Conservation (phyloP, 2,113 vertebrate genomes). For the Callionymus lyra region DNA sequence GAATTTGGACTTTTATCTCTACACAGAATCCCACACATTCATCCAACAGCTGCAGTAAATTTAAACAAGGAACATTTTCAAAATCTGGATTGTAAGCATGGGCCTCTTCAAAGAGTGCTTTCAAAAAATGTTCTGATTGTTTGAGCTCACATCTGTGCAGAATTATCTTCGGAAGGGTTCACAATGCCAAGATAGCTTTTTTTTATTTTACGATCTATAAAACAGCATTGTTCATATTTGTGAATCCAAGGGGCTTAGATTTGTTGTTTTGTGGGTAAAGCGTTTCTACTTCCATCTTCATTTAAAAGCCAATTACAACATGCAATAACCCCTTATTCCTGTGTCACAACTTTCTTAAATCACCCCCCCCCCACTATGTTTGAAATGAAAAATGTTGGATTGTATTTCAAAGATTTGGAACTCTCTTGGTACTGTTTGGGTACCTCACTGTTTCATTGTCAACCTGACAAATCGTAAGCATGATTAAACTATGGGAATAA, state of each 20-base stretch:
- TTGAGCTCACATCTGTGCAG: constrained; percentile 50
- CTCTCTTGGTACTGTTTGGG: constrained; percentile 66
- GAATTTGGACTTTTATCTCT: constrained; percentile 41
- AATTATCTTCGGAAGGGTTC: constrained; percentile 34
- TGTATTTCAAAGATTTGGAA: constrained; percentile 75
- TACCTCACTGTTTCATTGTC: constrained; percentile 17
- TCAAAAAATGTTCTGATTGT: constrained; percentile 21
- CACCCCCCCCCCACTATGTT: constrained; percentile 49
- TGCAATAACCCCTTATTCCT: constrained; percentile 30
- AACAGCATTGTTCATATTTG: too few species aligned
- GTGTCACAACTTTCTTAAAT: constrained; percentile 21
- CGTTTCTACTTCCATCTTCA: constrained; percentile 46
- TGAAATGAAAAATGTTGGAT: constrained; percentile 63
- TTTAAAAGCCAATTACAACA: constrained; percentile 24
- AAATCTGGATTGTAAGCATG: constrained; percentile 43
- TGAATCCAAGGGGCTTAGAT: too few species aligned
- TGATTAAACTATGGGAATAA: constrained; percentile 23
- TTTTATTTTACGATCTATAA: constrained; percentile 6
- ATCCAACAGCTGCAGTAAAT: constrained; percentile 53
- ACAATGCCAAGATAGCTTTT: constrained; percentile 23
- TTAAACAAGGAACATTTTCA: constrained; percentile 42
- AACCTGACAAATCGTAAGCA: constrained; percentile 31
- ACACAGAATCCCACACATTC: constrained; percentile 44
- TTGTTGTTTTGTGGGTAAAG: constrained; percentile 51
- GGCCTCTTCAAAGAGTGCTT: constrained; percentile 43